Conservation (phyloP, 2,888 invertebrate species). For the Chesias legatella region DNA sequence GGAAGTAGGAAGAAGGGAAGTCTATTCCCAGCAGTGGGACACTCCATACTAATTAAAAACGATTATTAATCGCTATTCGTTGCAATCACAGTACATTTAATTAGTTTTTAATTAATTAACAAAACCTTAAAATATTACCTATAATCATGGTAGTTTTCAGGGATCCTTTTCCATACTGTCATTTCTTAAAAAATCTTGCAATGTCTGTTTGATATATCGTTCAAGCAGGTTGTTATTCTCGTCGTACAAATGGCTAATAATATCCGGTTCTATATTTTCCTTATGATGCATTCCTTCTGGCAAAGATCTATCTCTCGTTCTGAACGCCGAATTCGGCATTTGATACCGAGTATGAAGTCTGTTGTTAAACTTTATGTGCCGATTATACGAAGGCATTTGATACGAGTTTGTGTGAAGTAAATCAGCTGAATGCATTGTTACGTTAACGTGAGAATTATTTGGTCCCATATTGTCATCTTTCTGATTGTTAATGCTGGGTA, state of each 20-base stretch:
- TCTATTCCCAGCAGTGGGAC: too few species aligned
- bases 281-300: too few species aligned
- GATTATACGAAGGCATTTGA: not conserved
- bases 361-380: constrained; percentile 5
- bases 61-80: too few species aligned
- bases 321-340: not conserved
- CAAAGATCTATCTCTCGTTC: not conserved
- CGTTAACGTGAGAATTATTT: not conserved
- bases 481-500: not conserved
- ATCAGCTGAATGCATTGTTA: not conserved
- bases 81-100: too few species aligned
- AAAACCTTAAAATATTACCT: too few species aligned
- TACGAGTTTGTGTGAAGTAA: not conserved
- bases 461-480: not conserved
- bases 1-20: too few species aligned
- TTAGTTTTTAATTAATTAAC: too few species aligned
- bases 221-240: constrained; percentile 12
- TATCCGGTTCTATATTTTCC: too few species aligned
- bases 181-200: constrained; percentile 7
- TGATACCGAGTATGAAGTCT: not conserved
- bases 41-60: too few species aligned
- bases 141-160: too few species aligned
- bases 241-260: not conserved
- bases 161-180: not conserved
- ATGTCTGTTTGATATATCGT: constrained; percentile 17